phyloP scores from a whole-genome alignment of 2,113 vertebrate genomes.

The Tragulus kanchil region DNA sequence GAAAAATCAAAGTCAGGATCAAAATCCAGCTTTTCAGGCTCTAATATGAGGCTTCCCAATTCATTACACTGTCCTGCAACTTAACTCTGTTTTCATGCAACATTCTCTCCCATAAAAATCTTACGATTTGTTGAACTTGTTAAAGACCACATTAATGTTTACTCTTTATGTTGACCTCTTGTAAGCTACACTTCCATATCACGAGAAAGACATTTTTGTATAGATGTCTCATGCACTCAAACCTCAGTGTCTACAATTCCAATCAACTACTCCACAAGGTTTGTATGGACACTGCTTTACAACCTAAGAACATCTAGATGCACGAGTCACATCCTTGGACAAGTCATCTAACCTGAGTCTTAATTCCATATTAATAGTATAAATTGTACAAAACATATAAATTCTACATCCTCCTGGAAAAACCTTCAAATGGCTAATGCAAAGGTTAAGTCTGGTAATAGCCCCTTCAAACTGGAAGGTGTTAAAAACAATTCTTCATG shows the following conservation, averaged over 20 bases:
- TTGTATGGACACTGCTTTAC: not conserved
- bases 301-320: not conserved
- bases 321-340: not conserved
- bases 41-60: not conserved
- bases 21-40: not conserved
- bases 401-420: not conserved
- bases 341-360: not conserved
- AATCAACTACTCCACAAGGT: not conserved
- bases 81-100: not conserved
- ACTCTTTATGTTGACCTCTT: not conserved
- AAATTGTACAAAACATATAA: not conserved
- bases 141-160: not conserved
- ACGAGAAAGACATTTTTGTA: not conserved
- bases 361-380: not conserved
- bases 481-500: not conserved
- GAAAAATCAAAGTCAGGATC: not conserved
- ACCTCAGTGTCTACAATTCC: slow-evolving; percentile 15
- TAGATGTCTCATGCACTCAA: not conserved
- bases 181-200: not conserved
- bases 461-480: not conserved
- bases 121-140: not conserved
- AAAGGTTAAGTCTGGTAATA: not conserved
- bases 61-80: not conserved
- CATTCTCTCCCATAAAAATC: not conserved
- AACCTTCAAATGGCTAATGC: not conserved